Percentiles rank a stretch among this genome's conserved stretches.
These are phyloP conservation scores for Limanda limanda DNA, from an alignment of 2,113 vertebrate species.

Conservation along the genomic window DNA sequence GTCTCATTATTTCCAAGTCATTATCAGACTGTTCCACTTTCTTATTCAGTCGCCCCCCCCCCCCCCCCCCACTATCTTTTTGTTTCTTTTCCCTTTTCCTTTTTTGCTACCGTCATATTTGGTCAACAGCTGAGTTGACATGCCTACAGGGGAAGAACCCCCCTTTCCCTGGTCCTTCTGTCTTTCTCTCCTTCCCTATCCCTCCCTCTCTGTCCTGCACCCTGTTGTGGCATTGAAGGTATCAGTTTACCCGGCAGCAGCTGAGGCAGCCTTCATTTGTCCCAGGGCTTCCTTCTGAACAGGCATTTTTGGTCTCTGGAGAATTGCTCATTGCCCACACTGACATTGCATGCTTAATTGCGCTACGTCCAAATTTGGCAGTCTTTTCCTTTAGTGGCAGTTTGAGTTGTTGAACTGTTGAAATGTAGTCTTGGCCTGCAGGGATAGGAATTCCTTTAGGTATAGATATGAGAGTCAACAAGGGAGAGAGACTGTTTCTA, in stretches of 20 bases:
- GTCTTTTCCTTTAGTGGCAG: conserved; percentile 66
- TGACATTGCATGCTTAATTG: conserved; percentile 78
- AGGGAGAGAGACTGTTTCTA: conserved; percentile 42
- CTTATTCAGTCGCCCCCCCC: conserved; percentile 21
- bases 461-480: conserved; percentile 50
- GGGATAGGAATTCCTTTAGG: conserved; percentile 64
- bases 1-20: conserved; percentile 22
- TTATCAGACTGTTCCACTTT: conserved; percentile 12
- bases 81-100: conserved; percentile 38
- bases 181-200: conserved; percentile 44
- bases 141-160: conserved; percentile 64
- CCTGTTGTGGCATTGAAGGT: conserved; percentile 63
- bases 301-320: conserved; percentile 71
- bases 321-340: conserved; percentile 67
- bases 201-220: conserved; percentile 55
- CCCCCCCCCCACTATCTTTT: conserved; percentile 27
- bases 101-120: conserved; percentile 67
- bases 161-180: conserved; percentile 28
- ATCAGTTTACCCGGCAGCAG: conserved; percentile 79
- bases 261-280: conserved; percentile 77
- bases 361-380: conserved; percentile 68
- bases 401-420: conserved; percentile 66
- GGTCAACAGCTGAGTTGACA: conserved; percentile 72
- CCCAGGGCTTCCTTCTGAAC: conserved; percentile 74
- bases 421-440: conserved; percentile 58